Evolutionary conservation across 1,140 invertebrate genomes (phyloP), one percentile per base, ranked within the genome.

Genomic region (Mizuhopecten yessoensis): DNA sequence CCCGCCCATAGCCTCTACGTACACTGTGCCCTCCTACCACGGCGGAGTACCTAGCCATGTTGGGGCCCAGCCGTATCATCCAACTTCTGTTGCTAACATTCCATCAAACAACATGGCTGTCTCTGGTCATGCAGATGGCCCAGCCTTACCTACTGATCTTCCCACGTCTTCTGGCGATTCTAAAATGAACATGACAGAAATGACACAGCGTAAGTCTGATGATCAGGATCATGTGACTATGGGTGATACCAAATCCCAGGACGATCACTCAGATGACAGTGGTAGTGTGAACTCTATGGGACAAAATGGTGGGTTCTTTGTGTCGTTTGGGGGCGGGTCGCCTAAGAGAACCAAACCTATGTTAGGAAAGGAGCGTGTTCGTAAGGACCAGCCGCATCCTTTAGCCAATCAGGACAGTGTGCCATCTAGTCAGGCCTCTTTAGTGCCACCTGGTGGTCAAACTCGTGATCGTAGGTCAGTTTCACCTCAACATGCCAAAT

Each of bases 271-370:
- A 34, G 88, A 87, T 34, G 75, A 33, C 20, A 75, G 75, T 42
- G 20, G 36, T 29, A 34, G 42, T 89, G 57, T 86, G 10, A 33
- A 15, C 9, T 39, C 33, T 36, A n/a, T 86, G 42, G 39, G 45
- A 87, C 87, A 87, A 34, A 49, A 87, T 23, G 45, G 42, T 97
- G 98, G 98, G n/a, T 99, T 99, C 97, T 99, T 99, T 96, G 99
- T 99, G 95, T 98, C 98, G 34, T 99, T 99, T 96, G 98, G 99
- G 95, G 98, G 98, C 95, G 98, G 98, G 87, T 90, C 93, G 91
- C 98, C 98, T 5, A 98, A 98, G 96, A 97, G 98, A 94, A 98
- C 98, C 0, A 99, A 99, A 97, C 98, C 98, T 0, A 98, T n/a
- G 1, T 29, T 75, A 75, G 23, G 23, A 75, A 75, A 75, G 57